A percentile compares a stretch with the other conserved stretches of the same genome.
phyloP scores from a whole-genome alignment of 2,113 vertebrate species.

The Diadophis punctatus region DNA sequence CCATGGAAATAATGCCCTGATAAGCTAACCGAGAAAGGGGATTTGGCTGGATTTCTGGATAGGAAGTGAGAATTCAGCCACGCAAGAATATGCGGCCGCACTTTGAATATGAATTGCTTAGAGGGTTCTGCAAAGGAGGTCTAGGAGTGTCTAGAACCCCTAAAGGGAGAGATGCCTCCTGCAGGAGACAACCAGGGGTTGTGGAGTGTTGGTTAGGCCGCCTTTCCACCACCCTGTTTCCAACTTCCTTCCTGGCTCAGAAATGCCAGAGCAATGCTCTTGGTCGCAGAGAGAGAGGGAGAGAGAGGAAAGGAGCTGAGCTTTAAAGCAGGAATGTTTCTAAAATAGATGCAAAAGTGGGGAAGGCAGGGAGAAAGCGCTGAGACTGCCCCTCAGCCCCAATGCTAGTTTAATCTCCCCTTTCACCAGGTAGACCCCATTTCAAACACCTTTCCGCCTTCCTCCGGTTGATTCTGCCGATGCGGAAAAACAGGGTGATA shows the following conservation, averaged over 20 bases:
- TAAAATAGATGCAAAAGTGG: neutral
- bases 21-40: neutral
- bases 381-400: neutral
- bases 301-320: neutral
- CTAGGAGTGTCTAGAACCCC: neutral
- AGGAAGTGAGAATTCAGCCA: neutral
- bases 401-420: neutral
- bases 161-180: neutral
- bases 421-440: neutral
- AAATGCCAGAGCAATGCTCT: too few species aligned
- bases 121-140: neutral
- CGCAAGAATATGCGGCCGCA: neutral
- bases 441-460: neutral
- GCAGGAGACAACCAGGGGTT: neutral
- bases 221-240: neutral
- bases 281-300: too few species aligned
- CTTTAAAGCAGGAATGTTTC: fast-evolving
- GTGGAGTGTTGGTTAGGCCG: neutral
- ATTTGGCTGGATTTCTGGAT: neutral
- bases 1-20: neutral
- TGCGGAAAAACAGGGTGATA: neutral
- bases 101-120: too few species aligned
- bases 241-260: neutral
- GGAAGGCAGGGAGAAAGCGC: neutral
- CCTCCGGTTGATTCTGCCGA: neutral